Percentiles rank a stretch among this genome's conserved stretches.
These are phyloP conservation scores for Takifugu bimaculatus DNA, from an alignment of 2,113 vertebrate species.

Conservation along the genomic window DNA sequence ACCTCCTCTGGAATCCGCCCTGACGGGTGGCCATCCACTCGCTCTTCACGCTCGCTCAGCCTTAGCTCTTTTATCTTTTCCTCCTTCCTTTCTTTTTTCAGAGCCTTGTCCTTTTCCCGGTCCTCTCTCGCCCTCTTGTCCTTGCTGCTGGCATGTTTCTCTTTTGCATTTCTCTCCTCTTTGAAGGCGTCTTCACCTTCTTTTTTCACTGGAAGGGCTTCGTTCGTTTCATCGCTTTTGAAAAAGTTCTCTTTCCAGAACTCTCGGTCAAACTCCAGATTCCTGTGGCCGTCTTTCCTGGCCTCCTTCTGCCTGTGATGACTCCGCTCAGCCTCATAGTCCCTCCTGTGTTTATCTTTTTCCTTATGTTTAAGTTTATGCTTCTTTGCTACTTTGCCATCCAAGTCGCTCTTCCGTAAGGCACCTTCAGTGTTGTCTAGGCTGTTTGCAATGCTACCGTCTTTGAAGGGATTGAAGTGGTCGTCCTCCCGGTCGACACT, in stretches of 20 bases:
- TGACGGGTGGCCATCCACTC: conserved; percentile 54
- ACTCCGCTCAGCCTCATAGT: conserved; percentile 86
- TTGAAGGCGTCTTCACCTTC: conserved; percentile 80
- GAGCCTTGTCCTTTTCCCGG: conserved; percentile 78
- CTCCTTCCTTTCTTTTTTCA: conserved; percentile 85
- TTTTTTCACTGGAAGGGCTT: conserved; percentile 69
- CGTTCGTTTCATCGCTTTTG: conserved; percentile 94
- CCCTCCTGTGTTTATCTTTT: conserved; percentile 91
- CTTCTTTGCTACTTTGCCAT: conserved; percentile 93
- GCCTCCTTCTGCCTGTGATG: conserved; percentile 85
- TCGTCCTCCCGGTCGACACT: conserved; percentile 82
- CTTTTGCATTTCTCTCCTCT: conserved; percentile 84
- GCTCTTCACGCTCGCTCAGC: conserved; percentile 71
- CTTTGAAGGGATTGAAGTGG: conserved; percentile 84
- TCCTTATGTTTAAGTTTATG: conserved; percentile 97
- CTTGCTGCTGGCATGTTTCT: conserved; percentile 82
- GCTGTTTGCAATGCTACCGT: conserved; percentile 79
- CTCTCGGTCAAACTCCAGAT: conserved; percentile 95
- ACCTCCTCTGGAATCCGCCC: conserved; percentile 67
- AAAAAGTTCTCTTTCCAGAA: conserved; percentile 99
- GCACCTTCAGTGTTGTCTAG: conserved; percentile 81
- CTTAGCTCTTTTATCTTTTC: conserved; percentile 85
- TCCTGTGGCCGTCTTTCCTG: conserved; percentile 86
- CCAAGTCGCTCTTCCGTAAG: conserved; percentile 85
- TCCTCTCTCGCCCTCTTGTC: conserved; percentile 87